Evolutionary conservation across 2,888 invertebrate genomes (phyloP), one percentile per base, ranked within the genome.

Genomic region (Sarcophaga rosellei): DNA sequence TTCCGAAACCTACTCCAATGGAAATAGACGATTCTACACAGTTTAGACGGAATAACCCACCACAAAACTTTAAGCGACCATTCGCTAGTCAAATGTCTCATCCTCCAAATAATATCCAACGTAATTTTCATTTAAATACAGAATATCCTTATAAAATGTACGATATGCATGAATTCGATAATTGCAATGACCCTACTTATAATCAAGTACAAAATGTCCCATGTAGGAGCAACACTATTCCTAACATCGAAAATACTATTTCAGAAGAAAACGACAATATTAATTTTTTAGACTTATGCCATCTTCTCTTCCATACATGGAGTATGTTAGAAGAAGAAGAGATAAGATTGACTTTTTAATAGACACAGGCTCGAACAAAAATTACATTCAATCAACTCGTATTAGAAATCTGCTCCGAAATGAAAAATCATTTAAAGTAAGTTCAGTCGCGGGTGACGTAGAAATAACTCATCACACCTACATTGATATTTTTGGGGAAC

Each of bases 241-340:
- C 59, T 4, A 2, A 59, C n/a, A 59, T 59, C 4, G 6, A 59
- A 47, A 47, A 47, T 4, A 47, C 47, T 47, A 47, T 47, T 47
- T 47, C 4, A 12, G 21, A 68, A 20, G 47, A 53, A 53, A 61
- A 61, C 6, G 35, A 63, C 12, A 70, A 4, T 47, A n/a, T 72
- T 57, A 70, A 79, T 72, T 79, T 73, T 80, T 80, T 80, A 73
- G 80, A 70, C 8, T 65, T 73, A 53, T 21, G 23, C 21, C 53
- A 25, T 80, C 69, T 61, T 81, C 81, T 21, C 73, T 74, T 23
- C 81, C 81, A 8, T 74, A 25, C 62, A n/a, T 59, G 6, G 74
- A 69, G 44, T 74, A 65, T 25, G 23, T 57, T 59, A 17, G 5
- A 17, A 59, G n/a, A 59, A 59, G 20, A 59, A 1, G 59, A 59